These are phyloP conservation scores for Porites lutea DNA, from an alignment of 64 coral and sea anemone genomes.

Conservation along the genomic window DNA sequence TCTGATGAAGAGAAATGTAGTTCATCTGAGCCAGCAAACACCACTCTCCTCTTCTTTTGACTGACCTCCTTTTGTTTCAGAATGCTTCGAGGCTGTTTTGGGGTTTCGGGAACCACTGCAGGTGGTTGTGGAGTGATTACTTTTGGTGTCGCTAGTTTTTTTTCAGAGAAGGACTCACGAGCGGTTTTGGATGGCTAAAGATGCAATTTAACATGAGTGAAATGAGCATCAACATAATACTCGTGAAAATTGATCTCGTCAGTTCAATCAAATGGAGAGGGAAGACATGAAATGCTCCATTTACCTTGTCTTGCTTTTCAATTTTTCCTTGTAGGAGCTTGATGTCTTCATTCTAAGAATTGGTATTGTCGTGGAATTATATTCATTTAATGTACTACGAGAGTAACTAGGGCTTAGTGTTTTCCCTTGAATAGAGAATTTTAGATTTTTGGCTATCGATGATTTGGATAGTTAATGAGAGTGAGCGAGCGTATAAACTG, in stretches of 20 bases:
- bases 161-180: neutral
- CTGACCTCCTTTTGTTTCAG: constrained; percentile 56
- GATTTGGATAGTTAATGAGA: too few relatives aligned
- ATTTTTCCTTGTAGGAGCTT: constrained; percentile 8
- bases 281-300: neutral
- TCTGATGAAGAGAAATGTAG: constrained; percentile 41
- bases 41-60: constrained; percentile 85
- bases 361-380: neutral
- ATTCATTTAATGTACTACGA: neutral
- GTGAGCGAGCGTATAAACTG: too few relatives aligned
- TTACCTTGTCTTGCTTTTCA: neutral
- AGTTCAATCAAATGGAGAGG: neutral
- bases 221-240: neutral
- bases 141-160: neutral
- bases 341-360: neutral
- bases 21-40: constrained; percentile 76
- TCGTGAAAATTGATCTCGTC: neutral
- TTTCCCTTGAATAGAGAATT: too few relatives aligned
- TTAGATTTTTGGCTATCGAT: too few relatives aligned
- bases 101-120: constrained; percentile 38
- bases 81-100: constrained; percentile 59
- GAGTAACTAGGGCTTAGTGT: too few relatives aligned
- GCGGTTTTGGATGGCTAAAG: neutral
- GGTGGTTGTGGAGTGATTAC: neutral
- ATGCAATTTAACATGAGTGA: neutral